These are phyloP conservation scores for Melipona beecheii DNA, from an alignment of 2,888 invertebrate species.

Conservation along the genomic window DNA sequence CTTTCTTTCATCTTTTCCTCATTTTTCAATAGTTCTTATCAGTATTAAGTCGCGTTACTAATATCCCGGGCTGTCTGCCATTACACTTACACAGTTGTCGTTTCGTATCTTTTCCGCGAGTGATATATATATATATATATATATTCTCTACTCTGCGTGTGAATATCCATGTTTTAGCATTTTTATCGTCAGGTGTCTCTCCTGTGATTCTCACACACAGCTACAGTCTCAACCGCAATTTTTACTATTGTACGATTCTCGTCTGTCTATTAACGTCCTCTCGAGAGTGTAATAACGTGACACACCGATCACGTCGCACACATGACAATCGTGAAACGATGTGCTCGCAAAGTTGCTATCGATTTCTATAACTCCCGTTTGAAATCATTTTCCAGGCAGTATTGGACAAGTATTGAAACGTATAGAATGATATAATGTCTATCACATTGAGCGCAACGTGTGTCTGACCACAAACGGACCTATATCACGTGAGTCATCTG, in stretches of 20 bases:
- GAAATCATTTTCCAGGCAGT: background rate
- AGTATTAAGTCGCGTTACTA: constrained; percentile 46
- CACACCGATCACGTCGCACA: background rate
- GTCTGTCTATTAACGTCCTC: background rate
- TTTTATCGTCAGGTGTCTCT: background rate
- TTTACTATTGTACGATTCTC: background rate
- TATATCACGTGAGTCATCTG: constrained; percentile 12
- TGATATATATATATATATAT: constrained; percentile 11
- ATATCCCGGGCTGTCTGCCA: constrained; percentile 46
- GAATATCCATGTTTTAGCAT: background rate
- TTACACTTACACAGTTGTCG: constrained; percentile 48
- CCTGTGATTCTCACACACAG: too few species aligned
- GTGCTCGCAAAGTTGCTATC: background rate
- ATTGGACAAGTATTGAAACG: background rate
- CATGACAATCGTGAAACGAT: background rate
- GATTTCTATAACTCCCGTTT: background rate
- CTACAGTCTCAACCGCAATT: too few species aligned
- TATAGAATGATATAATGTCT: background rate
- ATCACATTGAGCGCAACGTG: background rate
- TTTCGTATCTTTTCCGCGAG: constrained; percentile 23
- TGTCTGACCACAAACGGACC: constrained; percentile 7
- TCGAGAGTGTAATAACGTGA: background rate
- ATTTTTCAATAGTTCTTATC: constrained; percentile 63
- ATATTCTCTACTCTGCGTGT: background rate
- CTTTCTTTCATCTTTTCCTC: constrained; percentile 55